Base-by-base conservation (phyloP, 2,113 vertebrate genomes). In the Castor canadensis region DNA sequence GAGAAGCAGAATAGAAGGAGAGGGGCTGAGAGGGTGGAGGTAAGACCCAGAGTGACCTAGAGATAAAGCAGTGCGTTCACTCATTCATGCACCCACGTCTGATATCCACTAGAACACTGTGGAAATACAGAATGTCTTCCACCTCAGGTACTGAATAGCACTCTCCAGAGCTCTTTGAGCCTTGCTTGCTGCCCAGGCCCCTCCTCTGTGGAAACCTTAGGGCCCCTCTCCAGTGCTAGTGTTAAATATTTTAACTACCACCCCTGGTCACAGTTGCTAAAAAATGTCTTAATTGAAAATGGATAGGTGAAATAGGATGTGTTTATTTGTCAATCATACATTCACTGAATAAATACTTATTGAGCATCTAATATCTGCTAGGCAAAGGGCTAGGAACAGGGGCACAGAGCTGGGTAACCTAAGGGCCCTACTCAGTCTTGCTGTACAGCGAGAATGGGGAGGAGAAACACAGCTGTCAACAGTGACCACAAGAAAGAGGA, bases 251-350 rank as follows among this genome's bases (percentile, higher is more conserved):
- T 73, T 85, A 13, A 91, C 38, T 3, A 28, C 32, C 43, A 11
- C 32, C 6, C 1, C 32, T 32, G 20, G 40, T 75, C 56, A 88
- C 9, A 62, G 81, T 58, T 40, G 38, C 32, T n/a, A 93, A 28
- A 43, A 82, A 80, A 38, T 26, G 66, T 60, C 58, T 60, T 76
- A 9, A 45, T 20, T 38, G 66, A 72, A 87, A 95, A 89, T 28
- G 66, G 17, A 72, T n/a, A 67, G 52, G 19, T 62, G 58, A 80
- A 79, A 40, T 10, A 22, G 66, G 75, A 60, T 49, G 56, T 30
- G 32, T 30, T 89, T 54, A 56, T 69, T 83, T 96, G 69, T 87
- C 40, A 90, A 84, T 62, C 3, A 17, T 87, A 69, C 52, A 93
- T 22, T 86, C 69, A 28, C 38, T 38, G 87, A 64, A 32, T 60